Conservation (phyloP, 2,113 vertebrate genomes). For the Ibidorhyncha struthersii region DNA sequence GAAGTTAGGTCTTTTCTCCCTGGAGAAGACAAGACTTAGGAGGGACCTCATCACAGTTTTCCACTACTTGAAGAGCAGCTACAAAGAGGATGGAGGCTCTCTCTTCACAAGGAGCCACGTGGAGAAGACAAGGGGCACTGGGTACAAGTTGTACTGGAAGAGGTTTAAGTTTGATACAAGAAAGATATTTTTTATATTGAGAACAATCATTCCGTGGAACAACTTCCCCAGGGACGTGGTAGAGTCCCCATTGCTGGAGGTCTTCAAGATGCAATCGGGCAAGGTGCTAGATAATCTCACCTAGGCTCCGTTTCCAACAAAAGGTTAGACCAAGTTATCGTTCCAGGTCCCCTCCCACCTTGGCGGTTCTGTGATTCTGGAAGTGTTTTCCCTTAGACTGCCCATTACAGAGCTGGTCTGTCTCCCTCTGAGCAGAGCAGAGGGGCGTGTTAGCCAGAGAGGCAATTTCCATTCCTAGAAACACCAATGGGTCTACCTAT, state of each 20-base stretch:
- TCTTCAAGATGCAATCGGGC: background rate
- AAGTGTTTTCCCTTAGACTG: background rate
- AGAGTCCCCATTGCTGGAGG: background rate
- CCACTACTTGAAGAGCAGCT: background rate
- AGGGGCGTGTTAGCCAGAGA: background rate
- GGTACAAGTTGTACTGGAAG: background rate
- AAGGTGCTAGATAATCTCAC: background rate
- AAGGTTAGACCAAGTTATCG: rapidly evolving
- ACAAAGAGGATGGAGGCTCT: background rate
- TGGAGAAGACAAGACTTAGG: background rate
- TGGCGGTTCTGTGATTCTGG: background rate
- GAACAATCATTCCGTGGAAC: background rate
- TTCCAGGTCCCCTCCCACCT: background rate
- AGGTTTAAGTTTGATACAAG: background rate
- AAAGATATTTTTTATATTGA: background rate
- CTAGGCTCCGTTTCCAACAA: background rate
- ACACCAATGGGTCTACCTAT: background rate
- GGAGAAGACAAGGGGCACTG: background rate
- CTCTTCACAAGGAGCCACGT: background rate
- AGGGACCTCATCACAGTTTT: background rate
- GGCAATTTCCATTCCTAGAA: background rate
- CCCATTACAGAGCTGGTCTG: background rate
- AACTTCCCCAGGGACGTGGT: background rate
- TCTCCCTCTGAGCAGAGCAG: background rate
- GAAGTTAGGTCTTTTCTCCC: background rate